These are phyloP conservation scores for Halcyon badia DNA, from an alignment of 2,797 vertebrate genomes.

Conservation along the genomic window DNA sequence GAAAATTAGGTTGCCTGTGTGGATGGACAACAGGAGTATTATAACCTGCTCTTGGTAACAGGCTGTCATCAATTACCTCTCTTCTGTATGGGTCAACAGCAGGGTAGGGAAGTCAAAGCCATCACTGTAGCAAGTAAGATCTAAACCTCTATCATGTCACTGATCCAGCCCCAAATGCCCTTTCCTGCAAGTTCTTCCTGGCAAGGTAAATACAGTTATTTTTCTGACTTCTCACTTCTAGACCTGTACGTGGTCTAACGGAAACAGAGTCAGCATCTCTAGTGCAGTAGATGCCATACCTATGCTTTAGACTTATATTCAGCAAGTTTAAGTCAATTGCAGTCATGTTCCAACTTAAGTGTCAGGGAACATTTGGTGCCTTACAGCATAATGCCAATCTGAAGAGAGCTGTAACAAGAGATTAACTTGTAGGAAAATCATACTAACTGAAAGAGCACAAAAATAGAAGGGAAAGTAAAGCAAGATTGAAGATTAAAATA, in stretches of 20 bases:
- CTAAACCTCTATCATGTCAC: background rate
- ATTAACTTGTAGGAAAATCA: background rate
- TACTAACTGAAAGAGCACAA: background rate
- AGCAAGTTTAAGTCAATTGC: background rate
- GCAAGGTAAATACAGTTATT: constrained; percentile 32
- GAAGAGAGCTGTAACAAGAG: background rate
- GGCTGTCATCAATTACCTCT: constrained; percentile 32
- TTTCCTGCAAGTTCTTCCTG: background rate
- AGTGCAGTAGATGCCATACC: background rate
- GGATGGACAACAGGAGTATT: background rate
- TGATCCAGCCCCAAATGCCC: background rate
- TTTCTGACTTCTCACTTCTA: constrained; percentile 1
- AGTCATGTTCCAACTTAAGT: background rate
- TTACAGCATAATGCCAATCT: background rate
- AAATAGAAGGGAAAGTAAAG: background rate
- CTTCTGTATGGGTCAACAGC: rapidly evolving
- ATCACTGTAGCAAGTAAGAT: background rate
- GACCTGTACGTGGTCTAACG: background rate
- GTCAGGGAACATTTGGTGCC: background rate
- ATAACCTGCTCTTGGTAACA: background rate
- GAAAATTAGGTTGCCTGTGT: constrained; percentile 31
- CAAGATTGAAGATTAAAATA: background rate
- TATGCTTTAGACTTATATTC: background rate
- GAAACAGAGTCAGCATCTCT: background rate
- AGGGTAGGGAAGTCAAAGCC: background rate